Evolutionary conservation across 1,140 invertebrate species (phyloP), one percentile per base, ranked within the genome.

Genomic region (Solenopsis invicta): DNA sequence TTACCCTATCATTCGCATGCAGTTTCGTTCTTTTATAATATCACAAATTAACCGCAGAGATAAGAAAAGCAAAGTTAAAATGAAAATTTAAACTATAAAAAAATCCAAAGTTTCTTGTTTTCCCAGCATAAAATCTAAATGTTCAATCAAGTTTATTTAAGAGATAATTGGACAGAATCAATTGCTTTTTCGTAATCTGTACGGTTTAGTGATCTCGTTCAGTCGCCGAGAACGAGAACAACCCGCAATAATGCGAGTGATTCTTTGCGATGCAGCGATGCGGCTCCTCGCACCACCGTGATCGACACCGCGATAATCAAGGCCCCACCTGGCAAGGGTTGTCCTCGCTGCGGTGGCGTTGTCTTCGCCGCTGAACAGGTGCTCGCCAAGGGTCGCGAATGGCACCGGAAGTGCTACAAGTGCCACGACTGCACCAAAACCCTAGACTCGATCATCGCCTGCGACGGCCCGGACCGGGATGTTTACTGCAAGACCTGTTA

Each of bases 351-450:
- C 93, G 98, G 98, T 50, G 98, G 98, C 56, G 97, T 98, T 3
- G 98, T 99, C 0, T 99, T 98, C 93, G 98, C 98, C 62, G 98
- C 98, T 71, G 98, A 99, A 94, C 97, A 98, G 94, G 98, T 99
- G 62, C 95, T 98, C 34, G 98, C 98, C 52, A 98, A 98, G 94
- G 97, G 97, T 80, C 97, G 98, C 93, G 98, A 99, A 95, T 99
- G 98, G 98, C 99, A 98, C 96, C 97, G 99, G 96, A 99, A 99
- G 95, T 99, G 99, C 96, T 99, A 99, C 96, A 99, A 99, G 95
- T 99, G 99, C 95, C 97, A 96, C 94, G 98, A 98, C 90, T 99
- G 99, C 95, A 98, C 97, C 90, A 98, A 98, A 93, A 98, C 98
- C 29, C 96, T 99, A 71, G 98, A 99, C 93, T 99, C 98, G 24